phyloP scores from a whole-genome alignment of 2,113 vertebrate genomes.

The Natator depressus region DNA sequence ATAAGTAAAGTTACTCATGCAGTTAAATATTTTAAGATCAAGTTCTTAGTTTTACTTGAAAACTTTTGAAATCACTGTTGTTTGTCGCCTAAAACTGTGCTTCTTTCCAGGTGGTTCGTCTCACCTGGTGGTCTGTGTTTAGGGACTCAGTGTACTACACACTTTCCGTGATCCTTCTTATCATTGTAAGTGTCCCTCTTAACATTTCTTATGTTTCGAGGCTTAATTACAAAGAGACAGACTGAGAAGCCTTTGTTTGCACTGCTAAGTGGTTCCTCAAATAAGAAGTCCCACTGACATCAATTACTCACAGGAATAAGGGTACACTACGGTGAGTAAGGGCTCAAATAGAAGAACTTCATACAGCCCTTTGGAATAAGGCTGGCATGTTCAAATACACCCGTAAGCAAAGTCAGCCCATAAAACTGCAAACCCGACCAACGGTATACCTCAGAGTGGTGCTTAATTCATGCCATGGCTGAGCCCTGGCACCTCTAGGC shows the following conservation, averaged over 20 bases:
- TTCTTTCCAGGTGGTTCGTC: constrained; percentile 86
- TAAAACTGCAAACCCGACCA: background rate
- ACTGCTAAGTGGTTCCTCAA: background rate
- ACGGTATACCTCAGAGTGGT: background rate
- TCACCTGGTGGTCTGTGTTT: constrained; percentile 95
- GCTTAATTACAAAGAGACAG: background rate
- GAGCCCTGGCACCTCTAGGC: no score
- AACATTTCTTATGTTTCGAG: background rate
- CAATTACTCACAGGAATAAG: background rate
- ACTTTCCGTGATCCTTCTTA: constrained; percentile 89
- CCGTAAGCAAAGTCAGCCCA: background rate
- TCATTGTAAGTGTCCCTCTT: constrained; percentile 85
- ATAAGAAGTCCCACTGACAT: background rate
- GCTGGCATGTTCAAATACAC: background rate
- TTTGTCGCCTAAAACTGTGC: constrained; percentile 29
- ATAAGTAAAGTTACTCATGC: background rate
- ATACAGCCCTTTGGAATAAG: background rate
- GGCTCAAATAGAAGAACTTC: background rate
- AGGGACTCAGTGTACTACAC: constrained; percentile 96
- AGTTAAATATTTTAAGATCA: background rate
- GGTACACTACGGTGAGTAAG: background rate
- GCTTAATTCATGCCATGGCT: no score
- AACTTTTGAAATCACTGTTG: accelerated
- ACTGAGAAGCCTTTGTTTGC: background rate
- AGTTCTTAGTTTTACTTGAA: background rate